Conservation (phyloP, 2,113 vertebrate genomes). For the Mionectes macconnelli region DNA sequence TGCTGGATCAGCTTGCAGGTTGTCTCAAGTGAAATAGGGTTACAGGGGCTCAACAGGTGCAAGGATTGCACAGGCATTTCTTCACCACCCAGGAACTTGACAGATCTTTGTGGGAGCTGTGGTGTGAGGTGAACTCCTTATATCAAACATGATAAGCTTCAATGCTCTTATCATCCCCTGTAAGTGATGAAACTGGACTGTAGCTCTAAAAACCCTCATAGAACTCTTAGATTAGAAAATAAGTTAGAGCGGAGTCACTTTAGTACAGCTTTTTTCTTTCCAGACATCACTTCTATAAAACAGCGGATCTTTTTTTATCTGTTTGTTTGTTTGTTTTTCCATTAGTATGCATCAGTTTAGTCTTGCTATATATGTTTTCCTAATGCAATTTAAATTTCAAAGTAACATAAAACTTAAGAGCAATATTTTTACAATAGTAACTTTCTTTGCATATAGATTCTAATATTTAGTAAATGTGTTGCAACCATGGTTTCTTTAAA, state of each 20-base stretch:
- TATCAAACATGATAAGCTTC: not conserved
- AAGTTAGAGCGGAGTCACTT: not conserved
- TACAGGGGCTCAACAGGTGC: fast-evolving
- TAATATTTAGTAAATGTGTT: not conserved
- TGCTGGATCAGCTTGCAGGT: not conserved
- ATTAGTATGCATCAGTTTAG: not conserved
- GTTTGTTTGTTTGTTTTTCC: not conserved
- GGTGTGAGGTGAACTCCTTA: not conserved
- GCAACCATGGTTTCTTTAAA: not conserved
- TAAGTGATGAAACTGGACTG: not conserved
- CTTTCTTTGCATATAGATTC: not conserved
- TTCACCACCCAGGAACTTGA: too few relatives aligned
- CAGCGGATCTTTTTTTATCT: not conserved
- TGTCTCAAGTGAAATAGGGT: not conserved
- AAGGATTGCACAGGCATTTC: not conserved
- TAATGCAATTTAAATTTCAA: not conserved
- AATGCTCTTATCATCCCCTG: not conserved
- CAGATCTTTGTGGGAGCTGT: not conserved
- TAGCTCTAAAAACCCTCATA: not conserved
- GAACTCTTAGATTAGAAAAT: not conserved
- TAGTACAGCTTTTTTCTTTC: not conserved
- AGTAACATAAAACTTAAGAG: not conserved
- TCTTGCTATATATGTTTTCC: not conserved
- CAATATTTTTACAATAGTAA: not conserved
- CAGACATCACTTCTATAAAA: not conserved